Evolutionary conservation across 1,140 invertebrate species (phyloP).

Genomic region (Micrasema minimum): DNA sequence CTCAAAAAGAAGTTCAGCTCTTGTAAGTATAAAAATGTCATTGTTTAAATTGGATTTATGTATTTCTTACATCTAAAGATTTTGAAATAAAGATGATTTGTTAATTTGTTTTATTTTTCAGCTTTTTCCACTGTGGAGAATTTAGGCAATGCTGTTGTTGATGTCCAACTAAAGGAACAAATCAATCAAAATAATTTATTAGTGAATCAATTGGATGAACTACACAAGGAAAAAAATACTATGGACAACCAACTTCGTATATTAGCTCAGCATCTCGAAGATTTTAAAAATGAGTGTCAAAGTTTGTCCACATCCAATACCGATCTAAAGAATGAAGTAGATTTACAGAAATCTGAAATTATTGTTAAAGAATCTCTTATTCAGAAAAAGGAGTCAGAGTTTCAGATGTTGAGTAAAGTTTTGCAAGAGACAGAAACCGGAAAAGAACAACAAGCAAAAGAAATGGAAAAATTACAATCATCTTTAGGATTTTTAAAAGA

Average conservation of each 20-base stretch:
- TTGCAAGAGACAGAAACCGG: not conserved
- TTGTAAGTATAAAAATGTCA: slow-evolving; percentile 42
- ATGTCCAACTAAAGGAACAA: slow-evolving; percentile 40
- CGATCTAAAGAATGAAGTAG: slow-evolving; percentile 9
- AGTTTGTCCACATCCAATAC: not conserved
- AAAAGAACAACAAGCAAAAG: not conserved
- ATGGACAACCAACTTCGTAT: slow-evolving; percentile 6
- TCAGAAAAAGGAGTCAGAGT: not conserved
- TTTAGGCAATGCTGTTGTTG: slow-evolving; percentile 36
- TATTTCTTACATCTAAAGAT: not conserved
- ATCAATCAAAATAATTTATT: slow-evolving; percentile 22
- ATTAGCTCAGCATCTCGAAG: not conserved
- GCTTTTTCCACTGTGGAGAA: slow-evolving; percentile 29
- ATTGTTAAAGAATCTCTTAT: not conserved
- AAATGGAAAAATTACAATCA: not conserved
- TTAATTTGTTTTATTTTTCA: slow-evolving; percentile 7
- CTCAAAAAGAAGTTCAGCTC: slow-evolving; percentile 35
- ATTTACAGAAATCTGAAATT: not conserved
- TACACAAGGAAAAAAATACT: not conserved
- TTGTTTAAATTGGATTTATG: not conserved
- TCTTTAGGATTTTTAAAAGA: not conserved
- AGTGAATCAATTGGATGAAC: slow-evolving; percentile 14
- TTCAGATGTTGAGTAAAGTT: not conserved
- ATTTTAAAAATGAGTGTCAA: not conserved
- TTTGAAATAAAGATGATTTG: not conserved